Evolutionary conservation across 2,113 vertebrate species (phyloP).

Genomic region (Platichthys flesus): DNA sequence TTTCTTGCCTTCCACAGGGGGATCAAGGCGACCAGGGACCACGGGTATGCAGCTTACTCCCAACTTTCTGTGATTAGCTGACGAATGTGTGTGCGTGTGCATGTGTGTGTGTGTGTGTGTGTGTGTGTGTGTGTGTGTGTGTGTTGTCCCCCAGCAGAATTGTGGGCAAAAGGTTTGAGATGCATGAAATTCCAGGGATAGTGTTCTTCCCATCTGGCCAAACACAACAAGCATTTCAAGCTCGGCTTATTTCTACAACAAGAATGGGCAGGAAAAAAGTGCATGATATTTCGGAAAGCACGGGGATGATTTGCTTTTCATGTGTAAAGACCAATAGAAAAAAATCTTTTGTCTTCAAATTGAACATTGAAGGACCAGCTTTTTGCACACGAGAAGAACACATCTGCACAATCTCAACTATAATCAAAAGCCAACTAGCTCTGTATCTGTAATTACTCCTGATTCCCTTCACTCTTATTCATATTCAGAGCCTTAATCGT

Average conservation of each 20-base stretch:
- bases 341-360: constrained; percentile 19
- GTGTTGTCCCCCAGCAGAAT: constrained; percentile 43
- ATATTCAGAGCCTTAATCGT: constrained; percentile 71
- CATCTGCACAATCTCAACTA: constrained; percentile 40
- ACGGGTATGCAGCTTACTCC: constrained; percentile 88
- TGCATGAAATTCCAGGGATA: constrained; percentile 78
- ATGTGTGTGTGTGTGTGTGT: constrained; percentile 36
- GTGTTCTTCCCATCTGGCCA: constrained; percentile 69
- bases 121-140: constrained; percentile 35
- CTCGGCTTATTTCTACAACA: constrained; percentile 64
- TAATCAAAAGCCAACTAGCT: constrained; percentile 47
- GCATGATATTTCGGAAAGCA: constrained; percentile 31
- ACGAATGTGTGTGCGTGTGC: constrained; percentile 47
- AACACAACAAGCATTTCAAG: constrained; percentile 70
- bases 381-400: constrained; percentile 30
- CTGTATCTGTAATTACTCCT: constrained; percentile 61
- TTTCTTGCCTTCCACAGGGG: constrained; percentile 88
- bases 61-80: constrained; percentile 65
- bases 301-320: constrained; percentile 5
- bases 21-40: constrained; percentile 99
- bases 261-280: constrained; percentile 34
- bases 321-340: background rate
- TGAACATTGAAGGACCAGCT: constrained; percentile 27
- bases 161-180: constrained; percentile 75
- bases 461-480: constrained; percentile 61